phyloP scores from a whole-genome alignment of 2,113 vertebrate species.

The Hippocampus zosterae region DNA sequence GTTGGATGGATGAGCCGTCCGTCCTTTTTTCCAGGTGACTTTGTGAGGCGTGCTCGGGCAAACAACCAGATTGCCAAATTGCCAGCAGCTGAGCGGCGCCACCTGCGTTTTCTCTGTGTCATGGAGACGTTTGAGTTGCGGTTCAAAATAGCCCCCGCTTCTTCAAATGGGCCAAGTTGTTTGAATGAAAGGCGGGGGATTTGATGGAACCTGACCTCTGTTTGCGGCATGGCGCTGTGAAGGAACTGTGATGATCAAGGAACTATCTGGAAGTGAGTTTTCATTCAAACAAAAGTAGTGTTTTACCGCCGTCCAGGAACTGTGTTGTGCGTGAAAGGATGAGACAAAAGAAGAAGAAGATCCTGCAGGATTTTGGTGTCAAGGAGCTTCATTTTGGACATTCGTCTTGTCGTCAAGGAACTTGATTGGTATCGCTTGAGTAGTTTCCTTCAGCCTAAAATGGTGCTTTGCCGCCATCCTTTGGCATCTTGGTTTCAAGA shows the following conservation, averaged over 20 bases:
- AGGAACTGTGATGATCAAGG: neutral
- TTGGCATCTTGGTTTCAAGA: neutral
- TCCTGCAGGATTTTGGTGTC: too few species aligned
- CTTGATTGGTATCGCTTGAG: neutral
- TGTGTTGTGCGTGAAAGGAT: neutral
- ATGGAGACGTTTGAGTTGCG: constrained; percentile 47
- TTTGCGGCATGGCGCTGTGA: neutral
- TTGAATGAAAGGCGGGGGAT: too few species aligned
- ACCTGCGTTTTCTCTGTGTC: constrained; percentile 53
- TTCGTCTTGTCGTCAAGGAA: neutral
- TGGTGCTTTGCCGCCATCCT: neutral
- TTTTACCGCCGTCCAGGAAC: neutral
- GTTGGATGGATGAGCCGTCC: constrained; percentile 52
- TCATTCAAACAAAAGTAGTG: neutral
- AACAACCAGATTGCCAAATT: constrained; percentile 12
- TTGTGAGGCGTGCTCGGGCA: constrained; percentile 45
- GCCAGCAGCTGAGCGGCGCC: constrained; percentile 43
- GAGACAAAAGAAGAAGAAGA: too few species aligned
- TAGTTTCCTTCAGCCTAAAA: neutral
- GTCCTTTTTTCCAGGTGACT: neutral
- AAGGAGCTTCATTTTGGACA: too few species aligned
- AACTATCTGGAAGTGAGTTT: neutral
- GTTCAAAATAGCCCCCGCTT: constrained; percentile 30
- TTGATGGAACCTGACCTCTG: neutral
- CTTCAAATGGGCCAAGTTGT: neutral